Base-by-base conservation (phyloP, 2,888 invertebrate genomes). In the Pyralis farinalis region DNA sequence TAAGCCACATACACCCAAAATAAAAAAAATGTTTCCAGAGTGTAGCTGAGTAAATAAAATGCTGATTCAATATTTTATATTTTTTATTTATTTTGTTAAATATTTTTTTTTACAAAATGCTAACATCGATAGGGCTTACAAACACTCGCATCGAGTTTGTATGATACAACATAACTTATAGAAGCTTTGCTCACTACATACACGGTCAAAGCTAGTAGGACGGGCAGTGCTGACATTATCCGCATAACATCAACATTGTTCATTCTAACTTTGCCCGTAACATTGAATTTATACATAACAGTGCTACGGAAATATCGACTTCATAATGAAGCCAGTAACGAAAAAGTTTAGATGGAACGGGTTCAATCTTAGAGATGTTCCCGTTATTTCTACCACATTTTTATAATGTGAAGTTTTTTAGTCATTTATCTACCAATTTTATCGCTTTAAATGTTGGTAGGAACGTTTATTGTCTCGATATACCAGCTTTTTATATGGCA, bases 21-120 rank as follows among this genome's bases (percentile, higher is more conserved):
- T n/a, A n/a, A n/a, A n/a, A n/a, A n/a, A n/a, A n/a, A n/a, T n/a
- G n/a, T n/a, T 16, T 16, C 4, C 4, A 16, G 4, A 16, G 16
- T 3, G 16, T 16, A 16, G 16, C 16, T n/a, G 16, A 5, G 7
- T 7, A 40, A 7, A 22, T 31, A 32, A 30, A 30, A 37, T 20
- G 27, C 12, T 12, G 20, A 34, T 40, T 40, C 29, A 10, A 34
- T 25, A 38, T 29, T 44, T 38, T 43, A 42, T 46, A 46, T 16
- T 37, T 40, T 47, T 44, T 44, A 49, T 44, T 39, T 32, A 36
- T 42, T 53, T 49, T 45, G 45, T 50, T 52, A 48, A 51, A 52
- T 52, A 52, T 47, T 48, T 34, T 44, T 49, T 49, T 55, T 50
- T 52, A 56, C 46, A 49, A 58, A 56, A 55, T 43, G 40, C 54